Percentiles rank a stretch among this genome's conserved stretches.
Evolutionary conservation across 2,888 invertebrate genomes (phyloP).

Genomic region (Andrena camellia): DNA sequence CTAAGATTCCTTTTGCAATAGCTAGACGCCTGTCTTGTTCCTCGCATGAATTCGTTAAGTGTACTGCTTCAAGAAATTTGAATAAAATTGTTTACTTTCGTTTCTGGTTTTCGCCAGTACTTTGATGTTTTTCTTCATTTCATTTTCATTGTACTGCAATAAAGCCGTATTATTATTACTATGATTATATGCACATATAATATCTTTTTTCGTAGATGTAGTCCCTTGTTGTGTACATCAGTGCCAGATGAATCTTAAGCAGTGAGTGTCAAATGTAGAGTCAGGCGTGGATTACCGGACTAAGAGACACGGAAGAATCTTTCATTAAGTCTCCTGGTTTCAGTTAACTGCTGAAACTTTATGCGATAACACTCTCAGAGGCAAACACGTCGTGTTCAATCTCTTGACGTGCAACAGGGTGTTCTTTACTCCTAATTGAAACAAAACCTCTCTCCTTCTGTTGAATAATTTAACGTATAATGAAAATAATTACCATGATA

Average conservation of each 20-base stretch:
- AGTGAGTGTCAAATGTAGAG: slow-evolving; percentile 16
- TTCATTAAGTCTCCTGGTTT: slow-evolving; percentile 51
- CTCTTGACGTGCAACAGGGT: not conserved
- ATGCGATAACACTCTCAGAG: slow-evolving; percentile 22
- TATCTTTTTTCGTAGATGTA: not conserved
- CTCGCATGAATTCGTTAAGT: not conserved
- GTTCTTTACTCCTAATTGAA: slow-evolving; percentile 26
- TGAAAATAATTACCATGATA: not conserved
- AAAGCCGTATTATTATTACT: no score
- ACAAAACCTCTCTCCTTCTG: slow-evolving; percentile 2
- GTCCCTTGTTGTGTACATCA: not conserved
- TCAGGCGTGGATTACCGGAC: not conserved
- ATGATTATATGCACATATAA: no score
- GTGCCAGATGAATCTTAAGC: slow-evolving; percentile 12
- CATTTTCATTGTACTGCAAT: no score
- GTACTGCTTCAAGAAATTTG: not conserved
- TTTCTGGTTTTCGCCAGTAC: not conserved
- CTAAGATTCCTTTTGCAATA: not conserved
- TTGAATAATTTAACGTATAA: not conserved
- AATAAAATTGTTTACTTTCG: not conserved
- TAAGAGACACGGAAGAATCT: slow-evolving; percentile 29
- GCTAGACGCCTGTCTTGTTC: not conserved
- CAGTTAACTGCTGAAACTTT: slow-evolving; percentile 47
- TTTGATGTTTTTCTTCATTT: no score
- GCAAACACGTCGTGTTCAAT: slow-evolving; percentile 21